Evolutionary conservation across 2,797 vertebrate species (phyloP).

Genomic region (Pachyuromys duprasi): DNA sequence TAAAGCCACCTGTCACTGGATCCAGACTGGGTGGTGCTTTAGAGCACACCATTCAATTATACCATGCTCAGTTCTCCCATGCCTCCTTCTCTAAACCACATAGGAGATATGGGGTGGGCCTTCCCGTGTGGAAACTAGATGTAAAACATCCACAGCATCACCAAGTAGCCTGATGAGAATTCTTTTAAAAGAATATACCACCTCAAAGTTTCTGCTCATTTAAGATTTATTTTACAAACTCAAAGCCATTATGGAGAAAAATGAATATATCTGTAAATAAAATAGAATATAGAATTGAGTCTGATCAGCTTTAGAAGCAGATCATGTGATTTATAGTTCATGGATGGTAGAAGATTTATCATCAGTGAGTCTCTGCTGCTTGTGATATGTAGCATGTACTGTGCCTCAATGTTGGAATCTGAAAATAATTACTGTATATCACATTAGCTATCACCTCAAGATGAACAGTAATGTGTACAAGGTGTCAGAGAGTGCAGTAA

Average conservation of each 20-base stretch:
- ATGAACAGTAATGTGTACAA: not conserved
- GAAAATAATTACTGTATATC: slow-evolving; percentile 12
- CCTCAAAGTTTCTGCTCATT: not conserved
- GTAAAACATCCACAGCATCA: not conserved
- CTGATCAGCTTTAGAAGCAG: not conserved
- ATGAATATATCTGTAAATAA: not conserved
- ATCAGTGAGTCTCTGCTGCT: not conserved
- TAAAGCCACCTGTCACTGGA: slow-evolving; percentile 43
- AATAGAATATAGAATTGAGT: not conserved
- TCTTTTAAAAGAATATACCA: not conserved
- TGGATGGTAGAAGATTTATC: not conserved
- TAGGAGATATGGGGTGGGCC: not conserved
- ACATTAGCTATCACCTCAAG: slow-evolving; percentile 8
- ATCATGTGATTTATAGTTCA: not conserved
- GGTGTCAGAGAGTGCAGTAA: not conserved
- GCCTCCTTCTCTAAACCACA: not conserved
- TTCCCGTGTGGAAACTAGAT: not conserved
- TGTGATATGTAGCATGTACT: not conserved
- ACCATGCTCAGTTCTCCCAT: not conserved
- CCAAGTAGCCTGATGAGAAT: not conserved
- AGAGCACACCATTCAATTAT: not conserved
- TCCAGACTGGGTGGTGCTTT: not conserved
- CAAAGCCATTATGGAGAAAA: not conserved
- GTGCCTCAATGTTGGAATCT: not conserved
- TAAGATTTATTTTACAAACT: slow-evolving; percentile 7